Evolutionary conservation across 2,113 vertebrate species (phyloP).

Genomic region (Psittacus erithacus): DNA sequence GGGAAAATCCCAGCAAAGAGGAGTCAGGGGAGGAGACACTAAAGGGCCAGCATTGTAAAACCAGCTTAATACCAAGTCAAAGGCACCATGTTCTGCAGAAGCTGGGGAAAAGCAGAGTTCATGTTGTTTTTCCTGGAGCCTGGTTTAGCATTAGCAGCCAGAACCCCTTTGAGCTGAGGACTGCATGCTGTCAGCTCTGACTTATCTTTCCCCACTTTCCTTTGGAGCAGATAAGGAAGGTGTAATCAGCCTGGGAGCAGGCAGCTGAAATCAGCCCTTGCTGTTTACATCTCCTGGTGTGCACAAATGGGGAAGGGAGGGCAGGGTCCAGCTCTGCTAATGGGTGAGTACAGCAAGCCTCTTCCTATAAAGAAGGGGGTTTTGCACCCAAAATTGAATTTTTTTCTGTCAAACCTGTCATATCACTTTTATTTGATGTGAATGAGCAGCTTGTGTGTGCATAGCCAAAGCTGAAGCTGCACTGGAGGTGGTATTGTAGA

Average conservation of each 20-base stretch:
- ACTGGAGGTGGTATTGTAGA: neutral
- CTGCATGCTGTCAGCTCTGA: neutral
- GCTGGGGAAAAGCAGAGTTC: neutral
- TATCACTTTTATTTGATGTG: neutral
- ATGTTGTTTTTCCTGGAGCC: neutral
- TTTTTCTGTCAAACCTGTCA: neutral
- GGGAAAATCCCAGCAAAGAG: neutral
- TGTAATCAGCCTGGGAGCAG: conserved; percentile 34
- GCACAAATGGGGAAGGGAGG: neutral
- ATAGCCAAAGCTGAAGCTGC: neutral
- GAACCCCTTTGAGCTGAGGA: neutral
- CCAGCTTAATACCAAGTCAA: neutral
- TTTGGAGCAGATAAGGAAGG: neutral
- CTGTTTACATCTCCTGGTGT: neutral
- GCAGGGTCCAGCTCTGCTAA: neutral
- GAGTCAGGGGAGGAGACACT: neutral
- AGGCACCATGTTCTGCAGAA: neutral
- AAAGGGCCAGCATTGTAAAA: neutral
- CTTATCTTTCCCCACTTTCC: conserved; percentile 30
- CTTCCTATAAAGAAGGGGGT: neutral
- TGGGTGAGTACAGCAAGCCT: neutral
- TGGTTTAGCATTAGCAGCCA: neutral
- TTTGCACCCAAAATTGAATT: neutral
- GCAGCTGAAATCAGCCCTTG: conserved; percentile 18
- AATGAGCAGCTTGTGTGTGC: neutral